Percentiles rank a stretch among this genome's conserved stretches.
Conservation (phyloP, 2,797 vertebrate species). For the Lepidocolaptes lacrymiger region DNA sequence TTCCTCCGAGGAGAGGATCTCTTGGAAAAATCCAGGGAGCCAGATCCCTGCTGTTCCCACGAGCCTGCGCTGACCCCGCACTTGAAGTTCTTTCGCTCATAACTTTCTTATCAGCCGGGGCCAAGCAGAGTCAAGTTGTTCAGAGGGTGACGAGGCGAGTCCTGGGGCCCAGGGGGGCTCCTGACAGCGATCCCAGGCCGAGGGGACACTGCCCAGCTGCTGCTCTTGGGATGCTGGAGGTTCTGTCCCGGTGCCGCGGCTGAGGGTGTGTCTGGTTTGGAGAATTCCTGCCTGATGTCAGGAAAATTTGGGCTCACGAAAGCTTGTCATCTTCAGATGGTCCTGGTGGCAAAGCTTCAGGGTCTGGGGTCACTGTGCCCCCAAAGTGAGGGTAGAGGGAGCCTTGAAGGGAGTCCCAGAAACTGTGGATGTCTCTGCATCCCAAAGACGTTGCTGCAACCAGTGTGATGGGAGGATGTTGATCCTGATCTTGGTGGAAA, state of each 20-base stretch:
- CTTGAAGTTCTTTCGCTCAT: background rate
- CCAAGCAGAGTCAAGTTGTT: background rate
- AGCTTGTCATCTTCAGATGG: background rate
- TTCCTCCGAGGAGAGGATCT: background rate
- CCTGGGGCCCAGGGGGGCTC: background rate
- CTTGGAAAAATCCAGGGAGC: background rate
- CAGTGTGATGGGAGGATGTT: background rate
- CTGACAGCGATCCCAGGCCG: background rate
- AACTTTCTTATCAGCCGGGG: slow-evolving; percentile 20
- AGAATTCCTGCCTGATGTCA: background rate
- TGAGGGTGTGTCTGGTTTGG: background rate
- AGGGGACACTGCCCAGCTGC: background rate
- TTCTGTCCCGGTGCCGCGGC: background rate
- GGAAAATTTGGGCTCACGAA: accelerated
- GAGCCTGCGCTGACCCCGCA: background rate
- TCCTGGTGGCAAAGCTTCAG: background rate
- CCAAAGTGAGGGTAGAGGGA: background rate
- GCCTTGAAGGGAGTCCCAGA: background rate
- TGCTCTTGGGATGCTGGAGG: background rate
- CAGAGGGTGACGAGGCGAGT: background rate
- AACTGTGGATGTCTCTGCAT: accelerated
- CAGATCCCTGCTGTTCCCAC: slow-evolving; percentile 22
- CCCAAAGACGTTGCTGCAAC: background rate
- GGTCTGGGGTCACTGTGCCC: background rate
- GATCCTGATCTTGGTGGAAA: background rate